Base-by-base conservation (phyloP, 2,888 invertebrate genomes). In the Euproctis similis region DNA sequence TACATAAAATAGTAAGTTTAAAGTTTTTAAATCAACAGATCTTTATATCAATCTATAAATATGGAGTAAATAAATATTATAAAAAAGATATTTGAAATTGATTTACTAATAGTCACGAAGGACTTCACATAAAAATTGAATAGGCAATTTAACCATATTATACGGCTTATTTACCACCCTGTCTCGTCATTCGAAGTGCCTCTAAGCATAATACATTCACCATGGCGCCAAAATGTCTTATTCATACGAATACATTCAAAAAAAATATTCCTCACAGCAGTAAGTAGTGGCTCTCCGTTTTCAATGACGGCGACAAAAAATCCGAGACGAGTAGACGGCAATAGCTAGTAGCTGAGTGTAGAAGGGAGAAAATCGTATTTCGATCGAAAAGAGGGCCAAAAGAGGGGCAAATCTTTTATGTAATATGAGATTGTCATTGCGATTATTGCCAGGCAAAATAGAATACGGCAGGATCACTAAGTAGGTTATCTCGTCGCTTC, bases 371-470 rank as follows among this genome's bases (percentile, higher is more conserved):
- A 82, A 84, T 82, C 84, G 78, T 73, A 82, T 82, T 82, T 81
- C 73, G 75, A 80, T 80, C 76, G 72, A 74, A 75, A 70, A 77
- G 80, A 80, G 81, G 50, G 81, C 76, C 71, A 74, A 75, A 70
- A 77, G 80, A 80, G 81, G 50, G 81, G 78, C 72, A 82, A 82
- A 82, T 81, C 82, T 84, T 84, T 84, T 84, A 81, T 82, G 81
- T 80, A 81, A 81, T 82, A 84, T 81, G 72, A 82, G 81, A 84
- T 84, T 81, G 84, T 84, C 84, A 84, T 82, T 80, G 82, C 80
- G 81, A 82, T 82, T 84, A 84, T 84, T 82, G 82, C n/a, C 77
- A 81, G 78, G 80, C 77, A 82, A 84, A n/a, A 84, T 84, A 82
- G 84, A 82, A 82, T 81, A 81, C 80, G 74, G n/a, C 67, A 69